Percentiles rank a stretch among this genome's conserved stretches.
phyloP scores from a whole-genome alignment of 2,113 vertebrate species.

The Podarcis muralis region DNA sequence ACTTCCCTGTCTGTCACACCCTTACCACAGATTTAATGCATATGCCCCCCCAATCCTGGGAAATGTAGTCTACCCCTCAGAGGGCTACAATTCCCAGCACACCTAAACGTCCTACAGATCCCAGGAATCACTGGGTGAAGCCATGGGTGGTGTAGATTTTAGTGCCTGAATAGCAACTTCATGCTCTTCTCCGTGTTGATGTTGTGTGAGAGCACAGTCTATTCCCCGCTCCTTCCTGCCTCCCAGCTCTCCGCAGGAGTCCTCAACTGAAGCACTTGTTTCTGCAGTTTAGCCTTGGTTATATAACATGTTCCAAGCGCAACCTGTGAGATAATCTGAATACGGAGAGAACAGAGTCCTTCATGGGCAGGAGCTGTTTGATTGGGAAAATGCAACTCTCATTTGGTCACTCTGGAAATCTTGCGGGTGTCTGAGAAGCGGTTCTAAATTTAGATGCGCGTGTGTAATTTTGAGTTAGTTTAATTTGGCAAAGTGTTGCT shows the following conservation, averaged over 20 bases:
- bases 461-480: background rate
- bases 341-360: background rate
- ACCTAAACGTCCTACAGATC: too few relatives aligned
- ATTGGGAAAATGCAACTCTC: background rate
- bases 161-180: background rate
- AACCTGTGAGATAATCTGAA: background rate
- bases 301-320: background rate
- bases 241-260: background rate
- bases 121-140: too few relatives aligned
- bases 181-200: background rate
- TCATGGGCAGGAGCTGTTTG: background rate
- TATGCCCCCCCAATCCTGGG: too few relatives aligned
- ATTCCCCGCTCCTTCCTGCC: background rate
- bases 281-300: background rate
- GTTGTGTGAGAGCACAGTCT: background rate
- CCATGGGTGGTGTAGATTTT: background rate
- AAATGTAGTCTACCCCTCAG: too few relatives aligned
- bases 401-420: background rate
- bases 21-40: too few relatives aligned
- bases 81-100: too few relatives aligned
- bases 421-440: background rate
- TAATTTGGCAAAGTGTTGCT: background rate
- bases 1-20: background rate
- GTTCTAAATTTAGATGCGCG: background rate
- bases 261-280: background rate